Percentiles rank a stretch among this genome's conserved stretches.
Evolutionary conservation across 1,140 invertebrate genomes (phyloP).

Genomic region (Drosophila truncata): DNA sequence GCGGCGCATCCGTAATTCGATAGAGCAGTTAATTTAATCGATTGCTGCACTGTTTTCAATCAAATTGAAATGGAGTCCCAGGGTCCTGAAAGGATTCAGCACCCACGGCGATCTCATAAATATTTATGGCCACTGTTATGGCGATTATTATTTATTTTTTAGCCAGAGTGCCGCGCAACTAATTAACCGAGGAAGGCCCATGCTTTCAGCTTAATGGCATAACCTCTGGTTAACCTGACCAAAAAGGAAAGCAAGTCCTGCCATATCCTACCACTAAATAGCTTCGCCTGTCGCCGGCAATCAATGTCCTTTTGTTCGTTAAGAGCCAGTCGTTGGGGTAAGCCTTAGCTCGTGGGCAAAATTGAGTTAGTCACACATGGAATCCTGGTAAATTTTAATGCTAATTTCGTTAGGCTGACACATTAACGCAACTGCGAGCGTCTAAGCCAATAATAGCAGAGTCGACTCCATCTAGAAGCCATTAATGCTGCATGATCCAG

Average conservation of each 20-base stretch:
- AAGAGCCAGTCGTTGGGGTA: constrained; percentile 15
- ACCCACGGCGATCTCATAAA: constrained; percentile 49
- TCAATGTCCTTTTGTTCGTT: constrained; percentile 71
- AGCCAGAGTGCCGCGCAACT: constrained; percentile 31
- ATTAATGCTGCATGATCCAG: constrained; percentile 60
- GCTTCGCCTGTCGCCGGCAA: constrained; percentile 64
- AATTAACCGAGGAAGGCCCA: constrained; percentile 54
- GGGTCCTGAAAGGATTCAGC: constrained; percentile 12
- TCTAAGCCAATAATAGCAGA: constrained; percentile 62
- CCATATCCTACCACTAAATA: constrained; percentile 43
- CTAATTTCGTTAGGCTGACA: constrained; percentile 75
- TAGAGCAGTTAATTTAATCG: constrained; percentile 67
- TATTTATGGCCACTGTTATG: constrained; percentile 55
- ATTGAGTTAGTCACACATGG: constrained; percentile 71
- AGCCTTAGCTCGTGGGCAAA: constrained; percentile 23
- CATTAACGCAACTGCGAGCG: constrained; percentile 57
- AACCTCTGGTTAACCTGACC: constrained; percentile 39
- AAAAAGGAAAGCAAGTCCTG: background rate
- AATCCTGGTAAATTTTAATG: constrained; percentile 75
- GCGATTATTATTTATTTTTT: constrained; percentile 31
- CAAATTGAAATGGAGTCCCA: constrained; percentile 51
- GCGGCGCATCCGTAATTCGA: constrained; percentile 63
- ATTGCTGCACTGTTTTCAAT: constrained; percentile 51
- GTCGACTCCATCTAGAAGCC: constrained; percentile 18
- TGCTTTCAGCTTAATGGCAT: constrained; percentile 47